Evolutionary conservation across 2,113 vertebrate species (phyloP).

Genomic region (Pteropus alecto): DNA sequence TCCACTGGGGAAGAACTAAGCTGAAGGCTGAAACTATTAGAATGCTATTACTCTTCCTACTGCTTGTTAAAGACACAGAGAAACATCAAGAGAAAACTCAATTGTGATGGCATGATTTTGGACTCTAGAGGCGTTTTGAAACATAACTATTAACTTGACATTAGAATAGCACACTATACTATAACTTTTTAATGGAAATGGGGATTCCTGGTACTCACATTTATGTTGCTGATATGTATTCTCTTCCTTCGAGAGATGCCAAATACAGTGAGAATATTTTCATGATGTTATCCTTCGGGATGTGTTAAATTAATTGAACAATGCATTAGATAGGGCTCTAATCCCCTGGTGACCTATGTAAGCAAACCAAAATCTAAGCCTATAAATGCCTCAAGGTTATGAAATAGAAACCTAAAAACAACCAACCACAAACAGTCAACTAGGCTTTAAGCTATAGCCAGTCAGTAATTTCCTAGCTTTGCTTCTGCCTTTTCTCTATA

Average conservation of each 20-base stretch:
- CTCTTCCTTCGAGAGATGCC: not conserved
- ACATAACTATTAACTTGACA: constrained; percentile 40
- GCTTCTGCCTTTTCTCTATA: not conserved
- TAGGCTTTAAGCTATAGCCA: not conserved
- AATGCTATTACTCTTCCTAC: constrained; percentile 75
- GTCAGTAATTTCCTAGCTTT: not conserved
- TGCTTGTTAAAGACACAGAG: constrained; percentile 76
- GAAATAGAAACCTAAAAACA: not conserved
- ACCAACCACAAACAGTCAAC: not conserved
- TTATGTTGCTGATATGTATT: not conserved
- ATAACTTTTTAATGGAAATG: constrained; percentile 33
- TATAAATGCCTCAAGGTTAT: not conserved
- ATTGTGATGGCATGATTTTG: constrained; percentile 43
- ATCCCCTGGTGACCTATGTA: not conserved
- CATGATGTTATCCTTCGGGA: not conserved
- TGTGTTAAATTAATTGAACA: not conserved
- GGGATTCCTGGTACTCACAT: not conserved
- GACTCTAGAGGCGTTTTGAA: constrained; percentile 54
- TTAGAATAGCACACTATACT: not conserved
- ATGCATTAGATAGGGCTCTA: not conserved
- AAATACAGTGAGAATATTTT: constrained; percentile 8
- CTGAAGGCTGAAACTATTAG: constrained; percentile 64
- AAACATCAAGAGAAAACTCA: constrained; percentile 58
- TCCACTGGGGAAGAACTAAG: constrained; percentile 70
- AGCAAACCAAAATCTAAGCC: not conserved